These are phyloP conservation scores for Glaucidium brasilianum DNA, from an alignment of 2,113 vertebrate genomes.

Conservation along the genomic window DNA sequence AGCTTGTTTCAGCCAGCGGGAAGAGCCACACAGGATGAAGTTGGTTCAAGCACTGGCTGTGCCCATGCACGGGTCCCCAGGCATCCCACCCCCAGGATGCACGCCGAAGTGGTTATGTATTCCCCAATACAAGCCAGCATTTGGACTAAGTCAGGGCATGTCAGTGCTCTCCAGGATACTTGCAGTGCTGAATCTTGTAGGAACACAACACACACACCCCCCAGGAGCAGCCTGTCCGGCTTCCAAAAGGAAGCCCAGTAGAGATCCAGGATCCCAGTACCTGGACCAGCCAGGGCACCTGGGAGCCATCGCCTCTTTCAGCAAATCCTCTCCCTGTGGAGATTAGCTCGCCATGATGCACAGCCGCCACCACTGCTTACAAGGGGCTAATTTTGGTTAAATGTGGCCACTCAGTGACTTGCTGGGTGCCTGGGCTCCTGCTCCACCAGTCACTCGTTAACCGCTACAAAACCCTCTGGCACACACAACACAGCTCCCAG, in stretches of 20 bases:
- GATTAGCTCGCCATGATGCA: neutral
- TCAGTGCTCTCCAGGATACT: neutral
- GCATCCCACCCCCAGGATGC: neutral
- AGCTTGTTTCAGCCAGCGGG: neutral
- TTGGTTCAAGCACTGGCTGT: neutral
- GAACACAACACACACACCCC: fast-evolving
- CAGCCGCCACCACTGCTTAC: neutral
- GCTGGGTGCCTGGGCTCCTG: neutral
- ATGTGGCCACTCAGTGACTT: neutral
- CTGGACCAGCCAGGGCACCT: neutral
- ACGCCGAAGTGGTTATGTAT: fast-evolving
- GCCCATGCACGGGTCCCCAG: fast-evolving
- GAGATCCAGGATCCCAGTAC: fast-evolving
- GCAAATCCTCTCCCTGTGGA: fast-evolving
- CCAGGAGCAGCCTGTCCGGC: neutral
- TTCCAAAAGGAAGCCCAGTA: neutral
- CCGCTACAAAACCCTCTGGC: neutral
- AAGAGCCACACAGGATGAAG: fast-evolving
- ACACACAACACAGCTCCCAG: neutral
- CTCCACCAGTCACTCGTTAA: neutral
- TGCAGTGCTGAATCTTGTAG: fast-evolving
- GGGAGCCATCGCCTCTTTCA: neutral
- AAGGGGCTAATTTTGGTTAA: neutral
- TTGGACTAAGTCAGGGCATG: fast-evolving
- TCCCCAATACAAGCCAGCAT: fast-evolving